Evolutionary conservation across 2,888 invertebrate species (phyloP).

Genomic region (Machimus rusticus): DNA sequence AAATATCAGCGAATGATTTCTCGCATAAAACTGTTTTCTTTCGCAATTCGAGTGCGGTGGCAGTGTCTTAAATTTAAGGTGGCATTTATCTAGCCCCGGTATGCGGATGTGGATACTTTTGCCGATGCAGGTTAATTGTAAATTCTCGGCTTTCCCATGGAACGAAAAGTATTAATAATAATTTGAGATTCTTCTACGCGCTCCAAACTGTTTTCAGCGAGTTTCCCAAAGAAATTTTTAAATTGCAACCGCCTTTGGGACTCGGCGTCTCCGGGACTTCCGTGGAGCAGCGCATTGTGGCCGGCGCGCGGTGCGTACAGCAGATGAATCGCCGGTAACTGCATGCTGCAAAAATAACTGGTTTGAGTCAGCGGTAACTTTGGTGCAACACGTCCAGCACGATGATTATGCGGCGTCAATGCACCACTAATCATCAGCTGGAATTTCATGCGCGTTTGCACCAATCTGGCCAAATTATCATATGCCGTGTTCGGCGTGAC

Average conservation of each 20-base stretch:
- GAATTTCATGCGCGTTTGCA: not conserved
- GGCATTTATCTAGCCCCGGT: not conserved
- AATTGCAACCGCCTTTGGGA: not conserved
- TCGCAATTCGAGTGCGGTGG: not conserved
- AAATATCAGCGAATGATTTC: not conserved
- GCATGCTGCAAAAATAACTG: conserved; percentile 11
- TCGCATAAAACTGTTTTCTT: not conserved
- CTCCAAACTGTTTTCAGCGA: not conserved
- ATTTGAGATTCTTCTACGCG: not conserved
- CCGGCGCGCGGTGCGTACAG: not conserved
- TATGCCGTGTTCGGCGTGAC: conserved; percentile 17
- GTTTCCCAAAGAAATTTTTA: not conserved
- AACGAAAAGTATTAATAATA: not conserved
- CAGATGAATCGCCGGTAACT: conserved; percentile 9
- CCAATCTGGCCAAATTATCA: conserved; percentile 35
- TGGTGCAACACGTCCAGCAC: not conserved
- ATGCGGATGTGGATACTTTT: not conserved
- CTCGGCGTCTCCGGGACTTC: not conserved
- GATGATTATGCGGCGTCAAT: conserved; percentile 17
- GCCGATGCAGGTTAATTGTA: not conserved
- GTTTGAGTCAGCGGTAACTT: conserved; percentile 13
- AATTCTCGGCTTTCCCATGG: not conserved
- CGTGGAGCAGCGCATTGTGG: not conserved
- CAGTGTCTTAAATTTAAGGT: not conserved
- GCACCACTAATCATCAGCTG: conserved; percentile 24